phyloP scores from a whole-genome alignment of 2,113 vertebrate genomes.

The Sceloporus undulatus region DNA sequence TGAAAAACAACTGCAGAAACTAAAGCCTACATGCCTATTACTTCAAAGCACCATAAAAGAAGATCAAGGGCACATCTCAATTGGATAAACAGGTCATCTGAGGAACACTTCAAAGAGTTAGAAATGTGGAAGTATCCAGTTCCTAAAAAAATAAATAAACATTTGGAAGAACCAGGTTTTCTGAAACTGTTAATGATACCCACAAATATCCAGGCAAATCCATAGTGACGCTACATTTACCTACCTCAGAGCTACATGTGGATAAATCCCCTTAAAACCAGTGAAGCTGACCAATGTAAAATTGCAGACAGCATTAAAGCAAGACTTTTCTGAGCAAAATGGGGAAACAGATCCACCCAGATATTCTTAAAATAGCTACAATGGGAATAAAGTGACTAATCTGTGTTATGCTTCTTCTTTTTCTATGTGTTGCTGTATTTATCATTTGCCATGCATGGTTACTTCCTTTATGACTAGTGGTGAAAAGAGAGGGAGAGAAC shows the following conservation, averaged over 20 bases:
- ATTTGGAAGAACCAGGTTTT: constrained; percentile 9
- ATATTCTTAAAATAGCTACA: constrained; percentile 29
- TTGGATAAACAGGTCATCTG: constrained; percentile 15
- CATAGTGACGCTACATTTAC: background rate
- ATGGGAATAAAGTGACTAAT: constrained; percentile 22
- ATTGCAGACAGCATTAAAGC: background rate
- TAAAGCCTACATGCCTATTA: background rate
- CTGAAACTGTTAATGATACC: background rate
- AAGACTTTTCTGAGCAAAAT: background rate
- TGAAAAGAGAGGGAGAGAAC: background rate
- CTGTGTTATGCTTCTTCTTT: constrained; percentile 21
- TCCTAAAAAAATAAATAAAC: background rate
- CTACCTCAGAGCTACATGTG: background rate
- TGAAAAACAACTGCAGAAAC: background rate
- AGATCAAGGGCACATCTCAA: constrained; percentile 5
- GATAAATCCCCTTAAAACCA: background rate
- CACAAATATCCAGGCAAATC: background rate
- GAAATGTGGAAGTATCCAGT: background rate
- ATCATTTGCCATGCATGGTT: constrained; percentile 5
- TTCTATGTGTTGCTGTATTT: constrained; percentile 27
- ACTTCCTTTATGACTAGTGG: constrained; percentile 24
- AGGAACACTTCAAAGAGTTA: constrained; percentile 24
- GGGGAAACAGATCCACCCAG: background rate
- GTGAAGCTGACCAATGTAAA: background rate
- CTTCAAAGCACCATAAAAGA: constrained; percentile 25